These are phyloP conservation scores for Meloidogyne chitwoodi DNA, from an alignment of 1,140 invertebrate species.

Conservation along the genomic window DNA sequence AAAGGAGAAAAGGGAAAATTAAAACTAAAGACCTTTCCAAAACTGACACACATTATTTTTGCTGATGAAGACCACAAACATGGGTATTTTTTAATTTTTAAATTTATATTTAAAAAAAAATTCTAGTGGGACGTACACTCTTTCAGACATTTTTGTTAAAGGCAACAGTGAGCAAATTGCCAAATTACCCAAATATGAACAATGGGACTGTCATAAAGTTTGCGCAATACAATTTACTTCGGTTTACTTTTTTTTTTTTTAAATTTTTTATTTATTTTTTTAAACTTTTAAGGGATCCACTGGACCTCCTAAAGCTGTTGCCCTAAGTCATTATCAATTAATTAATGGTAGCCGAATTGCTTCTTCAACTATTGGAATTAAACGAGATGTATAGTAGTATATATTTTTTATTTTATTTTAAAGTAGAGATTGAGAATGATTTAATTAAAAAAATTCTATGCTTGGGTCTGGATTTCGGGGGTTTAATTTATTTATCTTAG, in stretches of 20 bases:
- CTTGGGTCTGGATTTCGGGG: not conserved
- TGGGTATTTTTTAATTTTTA: slow-evolving; percentile 36
- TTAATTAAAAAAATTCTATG: too few relatives aligned
- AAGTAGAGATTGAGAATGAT: too few relatives aligned
- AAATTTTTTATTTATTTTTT: not conserved
- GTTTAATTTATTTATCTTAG: too few relatives aligned
- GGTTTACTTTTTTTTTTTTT: slow-evolving; percentile 14
- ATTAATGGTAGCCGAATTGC: slow-evolving; percentile 52
- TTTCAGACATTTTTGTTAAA: slow-evolving; percentile 50
- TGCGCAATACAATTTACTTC: slow-evolving; percentile 57
- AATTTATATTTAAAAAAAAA: slow-evolving; percentile 13
- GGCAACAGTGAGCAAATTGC: slow-evolving; percentile 42
- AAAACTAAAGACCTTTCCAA: slow-evolving; percentile 36
- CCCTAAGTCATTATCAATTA: slow-evolving; percentile 53
- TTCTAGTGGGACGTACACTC: slow-evolving; percentile 45
- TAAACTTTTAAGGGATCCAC: slow-evolving; percentile 47
- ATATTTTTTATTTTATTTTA: not conserved
- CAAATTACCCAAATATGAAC: slow-evolving; percentile 51
- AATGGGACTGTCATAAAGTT: slow-evolving; percentile 55
- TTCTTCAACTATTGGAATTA: slow-evolving; percentile 47
- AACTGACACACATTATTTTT: slow-evolving; percentile 52
- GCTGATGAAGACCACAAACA: slow-evolving; percentile 58
- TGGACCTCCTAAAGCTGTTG: slow-evolving; percentile 49
- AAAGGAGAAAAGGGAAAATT: slow-evolving; percentile 34
- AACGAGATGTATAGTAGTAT: slow-evolving; percentile 30